Evolutionary conservation across 2,888 invertebrate genomes (phyloP).

Genomic region (Chrysolina americana): DNA sequence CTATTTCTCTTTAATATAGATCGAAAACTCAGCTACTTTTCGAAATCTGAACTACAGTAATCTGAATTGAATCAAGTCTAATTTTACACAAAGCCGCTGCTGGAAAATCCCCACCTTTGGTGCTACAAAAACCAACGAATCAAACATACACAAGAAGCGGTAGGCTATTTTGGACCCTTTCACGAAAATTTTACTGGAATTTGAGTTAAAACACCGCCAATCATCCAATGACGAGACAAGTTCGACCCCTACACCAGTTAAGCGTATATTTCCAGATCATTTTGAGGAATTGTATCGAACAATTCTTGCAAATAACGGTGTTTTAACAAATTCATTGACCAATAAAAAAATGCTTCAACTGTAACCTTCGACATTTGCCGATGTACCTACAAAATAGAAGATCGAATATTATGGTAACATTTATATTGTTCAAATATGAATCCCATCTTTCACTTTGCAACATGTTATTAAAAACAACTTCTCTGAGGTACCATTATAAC

Average conservation of each 20-base stretch:
- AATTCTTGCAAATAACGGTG: conserved; percentile 53
- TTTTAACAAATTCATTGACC: conserved; percentile 56
- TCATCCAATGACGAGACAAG: conserved; percentile 45
- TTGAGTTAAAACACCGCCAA: conserved; percentile 59
- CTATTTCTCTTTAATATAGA: too few relatives aligned
- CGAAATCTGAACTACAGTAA: too few relatives aligned
- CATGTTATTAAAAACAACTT: too few relatives aligned
- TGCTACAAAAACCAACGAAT: conserved; percentile 33
- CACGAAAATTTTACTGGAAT: conserved; percentile 55
- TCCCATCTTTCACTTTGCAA: too few relatives aligned
- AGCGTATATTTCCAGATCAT: conserved; percentile 59
- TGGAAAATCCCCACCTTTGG: conserved; percentile 24
- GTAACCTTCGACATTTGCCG: neutral
- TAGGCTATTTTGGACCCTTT: conserved; percentile 67
- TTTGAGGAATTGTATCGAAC: neutral
- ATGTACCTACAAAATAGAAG: conserved; percentile 7
- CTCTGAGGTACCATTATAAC: too few relatives aligned
- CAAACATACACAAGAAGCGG: conserved; percentile 38
- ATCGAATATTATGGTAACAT: neutral
- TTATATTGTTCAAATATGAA: neutral
- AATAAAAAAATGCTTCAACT: conserved; percentile 11
- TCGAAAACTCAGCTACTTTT: too few relatives aligned
- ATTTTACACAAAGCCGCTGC: too few relatives aligned
- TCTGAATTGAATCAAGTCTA: too few relatives aligned
- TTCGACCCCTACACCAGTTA: conserved; percentile 38